A percentile compares a stretch with the other conserved stretches of the same genome.
phyloP scores from a whole-genome alignment of 2,113 vertebrate genomes.

The Xerus inauris region DNA sequence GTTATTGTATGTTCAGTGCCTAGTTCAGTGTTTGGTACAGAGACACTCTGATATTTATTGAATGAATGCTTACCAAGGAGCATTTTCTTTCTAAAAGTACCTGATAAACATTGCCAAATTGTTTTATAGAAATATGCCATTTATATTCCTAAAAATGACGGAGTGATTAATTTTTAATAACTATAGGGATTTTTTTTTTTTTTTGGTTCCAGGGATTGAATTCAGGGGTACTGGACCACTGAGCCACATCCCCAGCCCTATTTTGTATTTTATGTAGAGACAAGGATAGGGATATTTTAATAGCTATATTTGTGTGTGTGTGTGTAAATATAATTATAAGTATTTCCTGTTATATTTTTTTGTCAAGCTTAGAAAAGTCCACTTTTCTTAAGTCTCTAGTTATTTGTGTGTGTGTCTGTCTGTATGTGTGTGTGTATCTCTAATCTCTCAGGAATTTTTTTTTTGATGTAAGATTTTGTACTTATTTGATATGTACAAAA shows the following conservation, averaged over 20 bases:
- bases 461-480: conserved; percentile 1
- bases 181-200: no score
- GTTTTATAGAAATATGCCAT: background rate
- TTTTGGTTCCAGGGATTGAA: no score
- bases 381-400: background rate
- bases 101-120: background rate
- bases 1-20: background rate
- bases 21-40: background rate
- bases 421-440: background rate
- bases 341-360: conserved; percentile 40
- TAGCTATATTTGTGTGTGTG: background rate
- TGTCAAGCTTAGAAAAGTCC: background rate
- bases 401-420: background rate
- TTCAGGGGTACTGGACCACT: no score
- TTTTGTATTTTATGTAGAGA: no score
- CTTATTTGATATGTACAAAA: background rate
- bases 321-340: background rate
- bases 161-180: conserved; percentile 13
- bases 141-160: background rate
- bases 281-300: background rate
- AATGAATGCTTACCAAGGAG: background rate
- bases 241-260: no score
- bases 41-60: background rate
- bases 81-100: background rate
- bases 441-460: conserved; percentile 40